These are phyloP conservation scores for Pachycephus smyrnensis DNA, from an alignment of 2,888 invertebrate genomes.

Conservation along the genomic window DNA sequence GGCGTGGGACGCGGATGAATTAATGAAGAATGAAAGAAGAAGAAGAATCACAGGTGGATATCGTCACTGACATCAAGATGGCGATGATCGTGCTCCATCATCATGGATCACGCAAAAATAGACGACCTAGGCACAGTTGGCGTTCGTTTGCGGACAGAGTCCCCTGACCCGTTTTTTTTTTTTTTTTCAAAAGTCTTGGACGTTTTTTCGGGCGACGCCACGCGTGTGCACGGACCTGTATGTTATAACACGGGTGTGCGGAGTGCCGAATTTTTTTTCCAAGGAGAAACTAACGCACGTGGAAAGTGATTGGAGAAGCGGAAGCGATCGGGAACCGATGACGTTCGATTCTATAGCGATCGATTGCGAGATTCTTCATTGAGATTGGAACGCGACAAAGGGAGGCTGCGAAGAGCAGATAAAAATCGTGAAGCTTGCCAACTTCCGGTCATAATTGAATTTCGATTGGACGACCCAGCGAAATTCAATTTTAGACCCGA, in stretches of 20 bases:
- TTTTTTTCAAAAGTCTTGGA: not conserved
- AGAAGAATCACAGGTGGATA: not conserved
- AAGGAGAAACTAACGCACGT: not conserved
- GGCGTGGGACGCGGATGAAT: no score
- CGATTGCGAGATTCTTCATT: not conserved
- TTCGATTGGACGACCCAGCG: slow-evolving; percentile 2
- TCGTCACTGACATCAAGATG: not conserved
- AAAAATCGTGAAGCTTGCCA: slow-evolving; percentile 24
- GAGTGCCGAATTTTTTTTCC: not conserved
- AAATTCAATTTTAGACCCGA: not conserved
- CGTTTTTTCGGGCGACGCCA: not conserved
- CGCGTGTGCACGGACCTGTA: not conserved
- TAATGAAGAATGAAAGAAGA: no score
- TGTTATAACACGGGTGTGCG: not conserved
- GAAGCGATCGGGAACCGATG: not conserved
- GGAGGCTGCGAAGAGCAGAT: not conserved
- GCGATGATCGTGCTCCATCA: not conserved
- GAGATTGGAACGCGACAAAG: not conserved
- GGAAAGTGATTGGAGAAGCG: not conserved
- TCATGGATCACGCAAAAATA: slow-evolving; percentile 38
- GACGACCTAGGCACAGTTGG: slow-evolving; percentile 57
- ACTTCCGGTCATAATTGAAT: slow-evolving; percentile 33
- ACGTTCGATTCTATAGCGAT: not conserved
- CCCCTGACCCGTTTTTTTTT: slow-evolving; percentile 13
- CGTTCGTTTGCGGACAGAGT: slow-evolving; percentile 31